phyloP scores from a whole-genome alignment of 2,113 vertebrate genomes.

The Rhinolophus ferrumequinum region DNA sequence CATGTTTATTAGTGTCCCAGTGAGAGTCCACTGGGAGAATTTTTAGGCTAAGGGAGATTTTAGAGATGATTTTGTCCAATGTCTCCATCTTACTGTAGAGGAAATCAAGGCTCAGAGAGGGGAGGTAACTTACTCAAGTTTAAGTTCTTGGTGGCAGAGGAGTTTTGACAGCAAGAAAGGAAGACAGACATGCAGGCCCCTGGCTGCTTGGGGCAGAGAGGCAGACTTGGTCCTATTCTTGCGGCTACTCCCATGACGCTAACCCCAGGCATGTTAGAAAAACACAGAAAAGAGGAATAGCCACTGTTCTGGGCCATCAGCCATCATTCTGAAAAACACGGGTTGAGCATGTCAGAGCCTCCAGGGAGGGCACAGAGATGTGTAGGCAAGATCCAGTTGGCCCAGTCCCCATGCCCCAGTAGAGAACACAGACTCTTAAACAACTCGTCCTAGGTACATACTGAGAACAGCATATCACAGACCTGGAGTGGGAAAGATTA shows the following conservation, averaged over 20 bases:
- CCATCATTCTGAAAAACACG: neutral
- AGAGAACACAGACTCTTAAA: neutral
- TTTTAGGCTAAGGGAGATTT: neutral
- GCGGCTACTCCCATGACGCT: fast-evolving
- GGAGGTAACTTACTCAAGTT: too few relatives aligned
- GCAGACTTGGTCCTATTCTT: too few relatives aligned
- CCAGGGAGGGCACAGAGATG: neutral
- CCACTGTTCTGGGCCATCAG: neutral
- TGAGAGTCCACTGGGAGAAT: neutral
- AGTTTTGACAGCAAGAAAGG: neutral
- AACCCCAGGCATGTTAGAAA: neutral
- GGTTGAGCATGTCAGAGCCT: fast-evolving
- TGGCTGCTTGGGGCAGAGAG: neutral
- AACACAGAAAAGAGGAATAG: neutral
- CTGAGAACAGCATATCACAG: fast-evolving
- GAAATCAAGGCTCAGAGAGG: neutral
- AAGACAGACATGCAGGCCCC: neutral
- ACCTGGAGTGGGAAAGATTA: fast-evolving
- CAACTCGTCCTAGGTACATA: neutral
- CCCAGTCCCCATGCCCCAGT: too few relatives aligned
- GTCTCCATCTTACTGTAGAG: neutral
- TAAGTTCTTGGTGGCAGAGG: neutral
- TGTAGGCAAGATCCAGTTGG: fast-evolving
- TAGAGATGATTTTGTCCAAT: neutral
- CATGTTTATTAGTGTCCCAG: neutral